phyloP scores from a whole-genome alignment of 2,797 vertebrate genomes.

The Tenualosa ilisha region DNA sequence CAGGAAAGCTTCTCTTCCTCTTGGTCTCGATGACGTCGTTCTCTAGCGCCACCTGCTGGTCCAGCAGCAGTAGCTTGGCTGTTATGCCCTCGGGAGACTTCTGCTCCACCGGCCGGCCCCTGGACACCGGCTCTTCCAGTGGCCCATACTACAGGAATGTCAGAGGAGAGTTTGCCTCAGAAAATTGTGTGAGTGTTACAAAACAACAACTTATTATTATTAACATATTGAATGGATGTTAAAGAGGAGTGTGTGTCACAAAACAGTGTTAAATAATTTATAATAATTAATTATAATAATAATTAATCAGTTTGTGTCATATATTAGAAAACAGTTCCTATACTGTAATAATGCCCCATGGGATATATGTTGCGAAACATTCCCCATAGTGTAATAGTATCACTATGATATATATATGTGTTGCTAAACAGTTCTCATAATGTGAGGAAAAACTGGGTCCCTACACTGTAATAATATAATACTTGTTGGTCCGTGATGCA shows the following conservation, averaged over 20 bases:
- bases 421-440: background rate
- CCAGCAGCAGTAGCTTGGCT: conserved; percentile 73
- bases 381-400: background rate
- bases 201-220: no score
- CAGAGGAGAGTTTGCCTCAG: background rate
- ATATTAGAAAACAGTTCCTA: background rate
- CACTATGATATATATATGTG: background rate
- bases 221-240: background rate
- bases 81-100: conserved; percentile 69
- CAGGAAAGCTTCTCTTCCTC: conserved; percentile 86
- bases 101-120: conserved; percentile 51
- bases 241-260: no score
- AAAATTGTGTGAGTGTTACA: background rate
- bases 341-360: background rate
- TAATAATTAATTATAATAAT: no score
- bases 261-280: background rate
- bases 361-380: background rate
- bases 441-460: no score
- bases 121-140: conserved; percentile 33
- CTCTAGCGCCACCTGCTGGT: conserved; percentile 79
- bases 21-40: conserved; percentile 89
- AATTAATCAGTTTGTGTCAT: no score
- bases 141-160: conserved; percentile 53
- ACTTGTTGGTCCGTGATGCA: no score
- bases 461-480: no score